Evolutionary conservation across 2,113 vertebrate species (phyloP).

Genomic region (Todiramphus chloris): DNA sequence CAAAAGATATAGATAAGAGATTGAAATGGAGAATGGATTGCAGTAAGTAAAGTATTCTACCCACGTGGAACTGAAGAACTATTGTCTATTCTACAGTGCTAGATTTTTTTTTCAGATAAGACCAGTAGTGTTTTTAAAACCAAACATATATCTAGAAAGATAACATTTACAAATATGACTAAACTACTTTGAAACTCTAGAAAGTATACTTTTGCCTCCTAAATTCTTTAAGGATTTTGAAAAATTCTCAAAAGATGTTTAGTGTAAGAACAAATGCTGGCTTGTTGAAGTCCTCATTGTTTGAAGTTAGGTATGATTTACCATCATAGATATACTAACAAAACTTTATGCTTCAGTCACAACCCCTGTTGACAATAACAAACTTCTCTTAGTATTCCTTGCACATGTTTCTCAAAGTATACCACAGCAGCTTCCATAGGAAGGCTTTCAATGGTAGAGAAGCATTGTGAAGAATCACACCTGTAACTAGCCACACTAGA

Average conservation of each 20-base stretch:
- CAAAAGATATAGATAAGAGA: background rate
- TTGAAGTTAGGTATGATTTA: background rate
- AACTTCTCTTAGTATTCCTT: background rate
- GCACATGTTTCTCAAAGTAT: background rate
- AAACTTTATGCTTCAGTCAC: background rate
- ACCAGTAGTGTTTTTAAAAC: background rate
- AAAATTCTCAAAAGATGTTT: background rate
- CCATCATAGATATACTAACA: background rate
- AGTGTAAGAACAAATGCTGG: background rate
- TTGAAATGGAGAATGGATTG: background rate
- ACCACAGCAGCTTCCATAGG: fast-evolving
- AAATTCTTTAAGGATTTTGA: background rate
- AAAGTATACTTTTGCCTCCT: background rate
- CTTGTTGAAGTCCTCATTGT: background rate
- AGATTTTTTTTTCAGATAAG: background rate
- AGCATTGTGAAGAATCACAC: background rate
- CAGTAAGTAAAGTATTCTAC: background rate
- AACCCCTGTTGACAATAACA: background rate
- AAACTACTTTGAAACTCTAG: background rate
- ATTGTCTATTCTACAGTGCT: background rate
- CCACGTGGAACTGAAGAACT: fast-evolving
- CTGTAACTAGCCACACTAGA: background rate
- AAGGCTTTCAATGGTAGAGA: background rate
- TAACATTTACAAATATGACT: background rate
- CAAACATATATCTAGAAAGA: background rate